phyloP scores from a whole-genome alignment of 2,113 vertebrate species.

The Nerophis ophidion region DNA sequence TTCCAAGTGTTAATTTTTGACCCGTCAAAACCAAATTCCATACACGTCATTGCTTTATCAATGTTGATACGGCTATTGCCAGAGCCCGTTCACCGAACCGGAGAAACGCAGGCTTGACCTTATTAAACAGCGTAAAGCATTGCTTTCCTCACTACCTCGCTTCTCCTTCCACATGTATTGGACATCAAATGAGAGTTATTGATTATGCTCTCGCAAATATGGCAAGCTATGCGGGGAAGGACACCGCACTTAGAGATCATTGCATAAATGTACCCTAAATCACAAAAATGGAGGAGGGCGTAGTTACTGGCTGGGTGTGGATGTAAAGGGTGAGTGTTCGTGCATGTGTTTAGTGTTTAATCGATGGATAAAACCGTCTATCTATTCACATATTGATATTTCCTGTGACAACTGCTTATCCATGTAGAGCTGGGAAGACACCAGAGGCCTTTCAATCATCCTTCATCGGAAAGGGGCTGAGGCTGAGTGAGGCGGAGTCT shows the following conservation, averaged over 20 bases:
- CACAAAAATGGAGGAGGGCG: conserved; percentile 51
- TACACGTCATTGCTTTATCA: conserved; percentile 51
- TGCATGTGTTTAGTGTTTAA: conserved; percentile 68
- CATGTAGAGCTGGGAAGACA: conserved; percentile 51
- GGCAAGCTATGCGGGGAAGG: conserved; percentile 55
- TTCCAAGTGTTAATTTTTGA: conserved; percentile 53
- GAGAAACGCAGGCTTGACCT: conserved; percentile 44
- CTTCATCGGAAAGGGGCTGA: conserved; percentile 29
- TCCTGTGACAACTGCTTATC: conserved; percentile 68
- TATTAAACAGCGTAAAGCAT: conserved; percentile 47
- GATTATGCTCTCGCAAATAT: conserved; percentile 56
- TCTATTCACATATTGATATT: conserved; percentile 67
- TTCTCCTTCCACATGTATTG: conserved; percentile 19
- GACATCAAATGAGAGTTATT: conserved; percentile 51
- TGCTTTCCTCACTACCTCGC: conserved; percentile 4
- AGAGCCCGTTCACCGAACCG: conserved; percentile 25
- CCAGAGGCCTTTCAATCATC: conserved; percentile 63
- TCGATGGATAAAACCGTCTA: conserved; percentile 71
- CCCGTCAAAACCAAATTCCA: conserved; percentile 52
- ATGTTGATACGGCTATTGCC: conserved; percentile 52
- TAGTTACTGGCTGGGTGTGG: conserved; percentile 29
- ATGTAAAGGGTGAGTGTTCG: conserved; percentile 37
- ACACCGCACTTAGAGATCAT: conserved; percentile 61
- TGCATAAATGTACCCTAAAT: conserved; percentile 67
- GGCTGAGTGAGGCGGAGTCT: conserved; percentile 34